A percentile compares a stretch with the other conserved stretches of the same genome.
Evolutionary conservation across 2,113 vertebrate genomes (phyloP).

Genomic region (Ceratotherium simum): DNA sequence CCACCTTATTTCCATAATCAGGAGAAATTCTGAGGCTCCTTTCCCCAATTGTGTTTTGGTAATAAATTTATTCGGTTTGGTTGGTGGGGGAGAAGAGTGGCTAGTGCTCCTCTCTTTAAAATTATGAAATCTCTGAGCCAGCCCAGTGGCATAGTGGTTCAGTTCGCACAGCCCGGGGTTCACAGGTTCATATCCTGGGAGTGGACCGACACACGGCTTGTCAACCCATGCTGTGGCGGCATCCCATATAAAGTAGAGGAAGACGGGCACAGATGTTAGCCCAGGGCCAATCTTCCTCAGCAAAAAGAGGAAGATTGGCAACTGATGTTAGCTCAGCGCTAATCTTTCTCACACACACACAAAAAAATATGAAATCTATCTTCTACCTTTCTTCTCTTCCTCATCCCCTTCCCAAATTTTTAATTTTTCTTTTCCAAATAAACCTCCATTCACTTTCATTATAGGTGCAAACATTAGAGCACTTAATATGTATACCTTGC

Average conservation of each 20-base stretch:
- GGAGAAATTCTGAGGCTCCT: neutral
- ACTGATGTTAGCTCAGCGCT: too few relatives aligned
- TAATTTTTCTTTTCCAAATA: neutral
- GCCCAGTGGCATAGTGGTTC: too few relatives aligned
- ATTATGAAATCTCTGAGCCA: too few relatives aligned
- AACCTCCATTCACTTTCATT: neutral
- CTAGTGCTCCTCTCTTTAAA: neutral
- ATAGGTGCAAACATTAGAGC: neutral
- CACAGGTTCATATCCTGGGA: too few relatives aligned
- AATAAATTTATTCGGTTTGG: neutral
- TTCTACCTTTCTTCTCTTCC: neutral
- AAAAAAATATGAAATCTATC: neutral
- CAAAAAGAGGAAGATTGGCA: too few relatives aligned
- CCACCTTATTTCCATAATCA: neutral
- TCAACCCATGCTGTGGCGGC: too few relatives aligned
- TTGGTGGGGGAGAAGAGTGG: neutral
- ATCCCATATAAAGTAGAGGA: too few relatives aligned
- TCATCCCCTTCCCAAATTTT: neutral
- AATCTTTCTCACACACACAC: too few relatives aligned
- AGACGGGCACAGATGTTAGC: too few relatives aligned
- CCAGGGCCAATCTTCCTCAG: too few relatives aligned
- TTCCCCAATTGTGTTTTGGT: neutral
- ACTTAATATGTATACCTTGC: neutral
- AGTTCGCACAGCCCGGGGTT: too few relatives aligned
- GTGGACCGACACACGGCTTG: too few relatives aligned